Base-by-base conservation (phyloP, 92 coral and sea anemone species). In the Zoanthus sansibaricus region DNA sequence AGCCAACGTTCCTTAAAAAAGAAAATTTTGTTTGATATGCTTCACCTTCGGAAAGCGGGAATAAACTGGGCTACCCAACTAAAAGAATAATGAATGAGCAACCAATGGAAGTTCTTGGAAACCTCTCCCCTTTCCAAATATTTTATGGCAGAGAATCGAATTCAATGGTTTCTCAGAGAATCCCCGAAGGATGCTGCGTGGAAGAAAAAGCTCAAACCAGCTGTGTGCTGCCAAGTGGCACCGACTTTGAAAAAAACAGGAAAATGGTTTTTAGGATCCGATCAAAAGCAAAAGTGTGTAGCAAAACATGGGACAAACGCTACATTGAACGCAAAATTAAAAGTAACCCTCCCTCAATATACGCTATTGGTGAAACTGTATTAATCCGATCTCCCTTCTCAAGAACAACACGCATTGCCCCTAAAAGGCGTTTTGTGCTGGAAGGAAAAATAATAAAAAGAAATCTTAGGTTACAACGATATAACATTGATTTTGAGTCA, bases 41-140 rank as follows among this genome's bases (percentile, higher is more conserved):
- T 16, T 21, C 44, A 67, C 72, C 17, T 87, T 48, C 47, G 46
- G 14, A 86, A 71, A 47, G 75, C 20, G 72, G 93, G 90, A 61
- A 80, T 90, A 44, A 90, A 87, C 87, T 90, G 90, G 90, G 93
- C 49, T 9, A n/a, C 31, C 0, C 84, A 90, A 37, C 58, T 90
- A 52, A 73, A 16, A 25, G 88, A 86, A 54, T 90, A 90, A 88
- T 49, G 12, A 49, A 49, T 11, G 7, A 49, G 12, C 10, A 49
- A 11, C 55, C 55, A 7, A 49, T 49, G 55, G 55, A 49, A 7
- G 55, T 11, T 11, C 55, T 49, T 0, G 12, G 7, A 7, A 49
- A 49, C 7, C 55, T 7, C 9, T 49, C 7, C 9, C 55, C 55
- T 49, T 49, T 49, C 7, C 9, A 49, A 49, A 11, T 49, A 49